Base-by-base conservation (phyloP, 1,140 invertebrate genomes). In the Gerris buenoi region DNA sequence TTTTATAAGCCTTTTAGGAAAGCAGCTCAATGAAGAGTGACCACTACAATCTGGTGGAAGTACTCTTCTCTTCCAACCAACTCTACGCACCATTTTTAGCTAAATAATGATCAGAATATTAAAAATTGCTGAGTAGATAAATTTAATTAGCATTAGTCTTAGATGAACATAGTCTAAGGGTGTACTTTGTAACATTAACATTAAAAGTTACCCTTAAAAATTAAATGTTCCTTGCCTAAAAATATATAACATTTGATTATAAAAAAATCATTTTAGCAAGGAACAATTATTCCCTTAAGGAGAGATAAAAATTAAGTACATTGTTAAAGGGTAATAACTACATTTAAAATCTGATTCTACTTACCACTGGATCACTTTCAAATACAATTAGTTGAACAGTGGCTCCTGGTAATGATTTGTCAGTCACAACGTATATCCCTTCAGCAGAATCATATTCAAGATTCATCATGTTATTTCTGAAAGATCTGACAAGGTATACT, bases 21-120 rank as follows among this genome's bases (percentile, higher is more conserved):
- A 85, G 70, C 81, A 83, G 67, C 83, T 77, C 5, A 83, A 73
- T 57, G 77, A 78, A 2, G 78, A 76, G 27, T 77, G 77, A 25
- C 76, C 75, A 65, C 81, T 79, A 74, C 82, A 84, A 69, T 81
- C 79, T n/a, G 81, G 80, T n/a, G 82, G 81, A 25, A 83, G 70
- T 23, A 84, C 73, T 26, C 81, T 74, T 69, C 80, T 76, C 62
- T 81, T 80, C 81, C 82, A 83, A 2, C 83, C 83, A n/a, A 84
- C 78, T 64, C 81, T 73, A 33, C 80, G 74, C 59, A 79, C 73
- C 78, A 81, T 79, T 65, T 75, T 75, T 3, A 77, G 75, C 77
- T 79, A 68, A 2, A 69, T 68, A 60, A 64, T 46, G 18, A 46
- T 46, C 33, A 46, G 33, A 46, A 46, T 10, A 46, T 46, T n/a